Evolutionary conservation across 1,140 invertebrate species (phyloP), one percentile per base, ranked within the genome.

Genomic region (Drosophila kurseongensis): DNA sequence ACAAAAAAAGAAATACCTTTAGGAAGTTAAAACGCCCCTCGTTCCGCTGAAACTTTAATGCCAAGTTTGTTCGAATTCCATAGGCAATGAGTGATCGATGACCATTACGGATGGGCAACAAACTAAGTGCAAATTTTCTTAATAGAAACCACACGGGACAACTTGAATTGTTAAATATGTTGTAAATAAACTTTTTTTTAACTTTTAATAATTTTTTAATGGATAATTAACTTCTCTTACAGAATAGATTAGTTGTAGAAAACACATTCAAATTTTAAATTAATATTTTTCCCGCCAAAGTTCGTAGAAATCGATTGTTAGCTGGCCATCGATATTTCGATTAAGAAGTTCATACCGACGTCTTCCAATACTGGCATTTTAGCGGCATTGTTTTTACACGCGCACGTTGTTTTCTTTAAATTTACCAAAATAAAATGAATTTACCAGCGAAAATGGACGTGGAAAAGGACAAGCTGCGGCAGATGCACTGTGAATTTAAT

Each of bases 401-500:
- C 61, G 75, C 78, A 88, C 83, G 82, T 79, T 88, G 79, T 56
- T 66, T 48, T 45, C 60, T 60, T 60, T 9, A 6, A 27, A 27
- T 54, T 44, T 47, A 42, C 16, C 45, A 58, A 56, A 57, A 45
- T 18, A 79, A 55, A 27, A 80, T 88, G 76, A 60, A 52, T 52
- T 52, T 76, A 52, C 51, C 36, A 2, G 38, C 32, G 1, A 50
- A 14, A 44, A 5, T 45, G 10, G 13, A 54, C 0, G 42, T 45
- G 10, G 0, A 45, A 2, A 79, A 74, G 16, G 72, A 80, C 5
- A 62, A 75, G 45, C 40, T 88, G 12, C 84, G 91, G 0, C 54
- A 94, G 83, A 91, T 96, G 90, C 94, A 94, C 77, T 96, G 96
- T 75, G 95, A 96, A 92, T 91, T 96, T 10, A 95, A 95, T 93